A percentile compares a stretch with the other conserved stretches of the same genome.
Evolutionary conservation across 1,140 invertebrate species (phyloP).

Genomic region (Brevipalpus yothersi): DNA sequence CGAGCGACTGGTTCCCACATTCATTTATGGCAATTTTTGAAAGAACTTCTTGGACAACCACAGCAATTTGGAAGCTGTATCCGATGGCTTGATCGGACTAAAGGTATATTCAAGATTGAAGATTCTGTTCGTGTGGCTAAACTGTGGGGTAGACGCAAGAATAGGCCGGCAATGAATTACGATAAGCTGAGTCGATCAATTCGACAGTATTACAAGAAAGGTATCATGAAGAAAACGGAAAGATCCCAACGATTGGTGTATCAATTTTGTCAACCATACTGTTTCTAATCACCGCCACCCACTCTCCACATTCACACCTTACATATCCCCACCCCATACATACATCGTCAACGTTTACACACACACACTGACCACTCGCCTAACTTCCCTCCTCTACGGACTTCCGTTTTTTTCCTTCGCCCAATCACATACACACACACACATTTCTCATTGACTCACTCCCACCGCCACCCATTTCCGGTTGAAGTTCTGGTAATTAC

Average conservation of each 20-base stretch:
- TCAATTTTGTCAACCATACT: conserved; percentile 90
- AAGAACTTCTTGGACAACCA: conserved; percentile 68
- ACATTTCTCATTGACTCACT: too few relatives aligned
- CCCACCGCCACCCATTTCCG: too few relatives aligned
- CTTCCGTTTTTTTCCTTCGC: not conserved
- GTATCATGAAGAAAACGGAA: conserved; percentile 97
- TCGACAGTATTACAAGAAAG: conserved; percentile 97
- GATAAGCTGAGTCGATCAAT: conserved; percentile 94
- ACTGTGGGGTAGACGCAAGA: conserved; percentile 89
- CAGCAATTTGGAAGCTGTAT: conserved; percentile 72
- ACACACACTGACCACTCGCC: not conserved
- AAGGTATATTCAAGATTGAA: conserved; percentile 97
- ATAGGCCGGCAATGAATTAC: conserved; percentile 97
- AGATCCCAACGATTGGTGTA: conserved; percentile 92
- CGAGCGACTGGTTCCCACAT: conserved; percentile 26
- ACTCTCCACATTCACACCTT: not conserved
- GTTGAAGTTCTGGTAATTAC: too few relatives aligned
- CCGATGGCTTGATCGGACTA: conserved; percentile 75
- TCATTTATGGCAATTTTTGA: conserved; percentile 97
- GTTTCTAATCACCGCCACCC: conserved; percentile 29
- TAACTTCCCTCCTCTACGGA: conserved; percentile 6
- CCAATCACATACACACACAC: not conserved
- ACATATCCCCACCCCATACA: too few relatives aligned
- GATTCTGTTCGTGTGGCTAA: conserved; percentile 83
- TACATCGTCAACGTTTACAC: not conserved